Evolutionary conservation across 2,113 vertebrate genomes (phyloP), one percentile per base, ranked within the genome.

Genomic region (Tenrec ecaudatus): DNA sequence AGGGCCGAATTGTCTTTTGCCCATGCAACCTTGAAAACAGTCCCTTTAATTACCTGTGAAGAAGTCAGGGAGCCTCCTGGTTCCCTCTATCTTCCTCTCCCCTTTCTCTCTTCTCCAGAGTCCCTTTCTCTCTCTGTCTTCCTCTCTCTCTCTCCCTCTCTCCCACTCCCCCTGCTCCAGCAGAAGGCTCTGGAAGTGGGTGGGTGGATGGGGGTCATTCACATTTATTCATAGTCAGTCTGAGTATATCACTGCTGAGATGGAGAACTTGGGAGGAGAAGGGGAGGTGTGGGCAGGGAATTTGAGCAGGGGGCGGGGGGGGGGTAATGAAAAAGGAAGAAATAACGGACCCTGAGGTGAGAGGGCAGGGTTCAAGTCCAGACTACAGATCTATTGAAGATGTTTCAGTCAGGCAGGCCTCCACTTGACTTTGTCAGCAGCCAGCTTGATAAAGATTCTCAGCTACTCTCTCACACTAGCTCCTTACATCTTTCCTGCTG

Each of bases 1-100:
- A 98, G 98, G 96, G 96, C 97, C 89, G 31, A 86, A 96, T 97
- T 97, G 98, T 97, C 98, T 98, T 97, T 98, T 96, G 95, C 97
- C 97, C 98, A 95, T 96, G 98, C 98, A 98, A 96, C 98, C 98
- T 98, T 98, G 98, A 98, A 98, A 98, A 97, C 93, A 96, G 98
- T 97, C 94, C 97, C 98, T 97, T 98, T 98, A 97, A 98, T 98
- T 98, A 98, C 98, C 98, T 98, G 96, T 92, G 96, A 96, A 98
- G 97, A 95, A 97, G 96, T 96, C 62, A 25, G 97, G 47, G 96
- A 96, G 96, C 95, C 96, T 76, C 91, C 73, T 93, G 58, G 76
- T 20, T 85, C 85, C 77, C 33, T 89, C 87, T 92, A 38, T 89
- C 83, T 89, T 73, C 47, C 68, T 90, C 60, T 73, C 58, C 29